Base-by-base conservation (phyloP, 2,113 vertebrate genomes). In the Myrmophylax atrothorax region DNA sequence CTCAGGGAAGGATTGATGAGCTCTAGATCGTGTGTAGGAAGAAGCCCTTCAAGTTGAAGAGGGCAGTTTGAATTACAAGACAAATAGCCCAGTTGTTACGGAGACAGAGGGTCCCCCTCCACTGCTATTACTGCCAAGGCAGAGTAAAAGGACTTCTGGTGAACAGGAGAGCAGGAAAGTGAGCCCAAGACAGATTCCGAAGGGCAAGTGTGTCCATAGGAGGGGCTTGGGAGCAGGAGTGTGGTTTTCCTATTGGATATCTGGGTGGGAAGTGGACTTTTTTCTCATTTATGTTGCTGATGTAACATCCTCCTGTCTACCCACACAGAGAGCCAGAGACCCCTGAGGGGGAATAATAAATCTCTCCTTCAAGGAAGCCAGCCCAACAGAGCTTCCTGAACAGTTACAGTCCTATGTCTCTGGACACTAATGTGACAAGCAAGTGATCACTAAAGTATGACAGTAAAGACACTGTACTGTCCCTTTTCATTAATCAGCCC, bases 1-100 rank as follows among this genome's bases (percentile, higher is more conserved):
- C 76, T 78, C 52, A 19, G 64, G 73, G 83, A 78, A 69, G 84
- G 93, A 93, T 73, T 95, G 87, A 95, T 96, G 95, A 76, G 88
- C 68, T 84, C 86, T 84, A 63, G 47, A 15, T 3, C 3, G 56
- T 62, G 87, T 88, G 92, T 90, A 84, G 93, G 90, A 96, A 93
- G 93, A 84, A 72, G 67, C 38, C 42, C 75, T 94, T 49, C 75
- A 94, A 92, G 76, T 77, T 64, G 47, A 83, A 90, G 89, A 94
- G 92, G 85, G 44, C 49, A 88, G 64, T 52, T 52, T 84, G 85
- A 90, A 75, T 84, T 83, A 40, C 72, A 67, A 83, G 52, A 70
- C 59, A 94, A 44, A 69, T 26, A 87, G 37, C 19, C 29, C 85
- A 64, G 72, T 94, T 88, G 87, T 95, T 94, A 93, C 55, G 55